Base-by-base conservation (phyloP, 1,140 invertebrate genomes). In the Tetragnatha versicolor region DNA sequence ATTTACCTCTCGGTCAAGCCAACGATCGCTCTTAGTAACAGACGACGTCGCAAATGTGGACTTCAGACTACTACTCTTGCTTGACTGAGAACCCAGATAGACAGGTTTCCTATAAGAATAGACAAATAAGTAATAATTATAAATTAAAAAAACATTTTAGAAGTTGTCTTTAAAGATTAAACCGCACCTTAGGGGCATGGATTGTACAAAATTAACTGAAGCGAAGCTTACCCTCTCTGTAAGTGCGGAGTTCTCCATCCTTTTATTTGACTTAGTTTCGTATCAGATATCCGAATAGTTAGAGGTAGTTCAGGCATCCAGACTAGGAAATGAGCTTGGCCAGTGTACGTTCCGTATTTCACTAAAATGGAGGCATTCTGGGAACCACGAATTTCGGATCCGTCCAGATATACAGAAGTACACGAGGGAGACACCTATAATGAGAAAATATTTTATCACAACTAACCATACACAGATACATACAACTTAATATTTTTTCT, bases 221-320 rank as follows among this genome's bases (percentile, higher is more conserved):
- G 20, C 12, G 14, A 66, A 14, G 12, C 37, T 76, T 83, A 81
- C 81, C 80, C 80, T 66, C 79, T 80, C n/a, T 82, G 78, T 10
- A 80, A 42, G 20, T 93, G 92, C n/a, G 93, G 92, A 37, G 96
- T 92, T 85, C 93, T 92, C 90, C 90, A 91, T 25, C 91, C 91
- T 87, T 96, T 95, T 77, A 98, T 92, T 86, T 97, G 94, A 53
- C 94, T 97, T 10, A 99, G 89, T 79, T 94, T 90, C 55, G 91
- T 90, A 86, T 99, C 96, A 2, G 91, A 90, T 1, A 98, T 91
- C 76, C 92, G 91, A 20, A 98, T 91, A 83, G 96, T 94, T 47
- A 98, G 86, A 0, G 95, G 94, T 82, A 97, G 92, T 85, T 97
- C 95, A 0, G 97, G 96, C 91, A 97, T 96, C 97, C 97, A 99